phyloP scores from a whole-genome alignment of 1,140 invertebrate genomes.

The Halictus rubicundus region DNA sequence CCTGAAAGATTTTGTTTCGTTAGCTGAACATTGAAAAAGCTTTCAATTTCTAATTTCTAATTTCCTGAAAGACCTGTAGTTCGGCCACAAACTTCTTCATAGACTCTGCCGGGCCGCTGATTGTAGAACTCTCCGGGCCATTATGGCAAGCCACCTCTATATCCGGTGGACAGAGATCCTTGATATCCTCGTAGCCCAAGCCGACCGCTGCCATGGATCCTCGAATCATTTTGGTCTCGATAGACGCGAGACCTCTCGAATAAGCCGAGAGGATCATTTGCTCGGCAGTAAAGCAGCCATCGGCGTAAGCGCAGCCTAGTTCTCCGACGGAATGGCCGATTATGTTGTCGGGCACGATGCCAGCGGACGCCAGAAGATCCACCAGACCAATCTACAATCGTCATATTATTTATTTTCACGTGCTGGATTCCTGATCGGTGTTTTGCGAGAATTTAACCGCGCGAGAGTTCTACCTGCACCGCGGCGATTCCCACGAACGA shows the following conservation, averaged over 20 bases:
- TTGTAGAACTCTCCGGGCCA: conserved; percentile 85
- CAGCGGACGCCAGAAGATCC: conserved; percentile 85
- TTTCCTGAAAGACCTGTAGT: conserved; percentile 74
- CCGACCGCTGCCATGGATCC: conserved; percentile 94
- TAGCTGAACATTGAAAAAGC: too few species aligned
- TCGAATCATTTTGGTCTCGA: conserved; percentile 87
- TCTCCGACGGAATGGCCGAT: conserved; percentile 92
- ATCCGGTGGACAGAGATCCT: conserved; percentile 79
- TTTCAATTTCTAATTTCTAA: too few species aligned
- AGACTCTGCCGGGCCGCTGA: conserved; percentile 85
- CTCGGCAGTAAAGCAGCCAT: conserved; percentile 89
- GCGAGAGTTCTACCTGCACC: conserved; percentile 84
- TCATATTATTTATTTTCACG: neutral
- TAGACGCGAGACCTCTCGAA: conserved; percentile 91
- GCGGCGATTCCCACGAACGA: conserved; percentile 89
- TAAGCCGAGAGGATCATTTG: conserved; percentile 91
- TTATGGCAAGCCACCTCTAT: conserved; percentile 88
- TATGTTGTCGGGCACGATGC: conserved; percentile 87
- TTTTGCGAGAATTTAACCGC: too few species aligned
- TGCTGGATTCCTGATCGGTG: too few species aligned
- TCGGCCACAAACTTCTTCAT: conserved; percentile 74
- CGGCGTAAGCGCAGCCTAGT: conserved; percentile 91
- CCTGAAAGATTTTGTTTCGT: conserved; percentile 71
- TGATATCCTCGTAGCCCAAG: conserved; percentile 83
- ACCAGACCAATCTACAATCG: conserved; percentile 85